phyloP scores from a whole-genome alignment of 2,797 vertebrate species.

The Hoplostethus mediterraneus region DNA sequence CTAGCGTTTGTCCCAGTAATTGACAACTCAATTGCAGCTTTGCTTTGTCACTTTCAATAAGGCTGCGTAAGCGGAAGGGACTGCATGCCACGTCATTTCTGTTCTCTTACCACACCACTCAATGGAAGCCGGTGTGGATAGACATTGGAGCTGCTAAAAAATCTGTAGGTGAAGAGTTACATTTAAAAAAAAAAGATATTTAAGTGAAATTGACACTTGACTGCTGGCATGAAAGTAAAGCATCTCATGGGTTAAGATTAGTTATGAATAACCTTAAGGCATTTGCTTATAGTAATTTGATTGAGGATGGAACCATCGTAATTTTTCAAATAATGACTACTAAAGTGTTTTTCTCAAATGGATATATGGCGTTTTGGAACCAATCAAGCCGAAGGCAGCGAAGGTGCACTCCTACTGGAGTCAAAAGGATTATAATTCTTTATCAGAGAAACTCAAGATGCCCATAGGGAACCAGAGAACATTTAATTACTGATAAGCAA shows the following conservation, averaged over 20 bases:
- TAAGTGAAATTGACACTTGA: too few relatives aligned
- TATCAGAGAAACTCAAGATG: conserved; percentile 72
- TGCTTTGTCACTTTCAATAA: conserved; percentile 54
- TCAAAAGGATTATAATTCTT: conserved; percentile 39
- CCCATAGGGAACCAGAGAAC: conserved; percentile 55
- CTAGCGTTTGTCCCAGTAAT: conserved; percentile 48
- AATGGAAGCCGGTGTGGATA: not conserved
- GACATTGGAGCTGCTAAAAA: too few relatives aligned
- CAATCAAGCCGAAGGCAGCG: conserved; percentile 3
- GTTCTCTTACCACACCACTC: not conserved
- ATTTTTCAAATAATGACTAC: not conserved
- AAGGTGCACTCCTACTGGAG: not conserved
- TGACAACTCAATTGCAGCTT: conserved; percentile 51
- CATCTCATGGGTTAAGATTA: too few relatives aligned
- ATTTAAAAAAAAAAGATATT: too few relatives aligned
- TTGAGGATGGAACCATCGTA: not conserved
- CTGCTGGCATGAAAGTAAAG: too few relatives aligned
- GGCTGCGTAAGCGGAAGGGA: conserved; percentile 31
- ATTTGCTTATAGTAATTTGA: too few relatives aligned
- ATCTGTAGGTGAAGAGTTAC: too few relatives aligned
- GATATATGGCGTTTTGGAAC: conserved; percentile 12
- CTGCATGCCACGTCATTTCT: conserved; percentile 17
- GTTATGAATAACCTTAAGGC: too few relatives aligned
- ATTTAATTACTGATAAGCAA: conserved; percentile 80
- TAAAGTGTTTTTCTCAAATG: conserved; percentile 10